Evolutionary conservation across 2,113 vertebrate genomes (phyloP), one percentile per base, ranked within the genome.

Genomic region (Nothocercus julius): DNA sequence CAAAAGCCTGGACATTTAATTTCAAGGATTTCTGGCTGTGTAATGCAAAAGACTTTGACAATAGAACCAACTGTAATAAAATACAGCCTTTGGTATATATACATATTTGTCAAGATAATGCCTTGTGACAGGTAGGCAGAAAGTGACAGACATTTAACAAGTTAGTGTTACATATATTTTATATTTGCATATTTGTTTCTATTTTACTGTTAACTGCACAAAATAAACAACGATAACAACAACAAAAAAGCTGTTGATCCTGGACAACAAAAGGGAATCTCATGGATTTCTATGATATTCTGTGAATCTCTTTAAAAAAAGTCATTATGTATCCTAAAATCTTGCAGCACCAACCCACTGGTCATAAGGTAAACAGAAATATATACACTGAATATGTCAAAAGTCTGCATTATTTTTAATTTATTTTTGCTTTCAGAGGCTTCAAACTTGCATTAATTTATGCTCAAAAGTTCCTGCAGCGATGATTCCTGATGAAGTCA

Each of bases 1-100:
- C 90, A 97, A 97, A 97, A 96, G 95, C 81, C 49, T 85, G 81
- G 90, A 82, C 78, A 68, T 94, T 96, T 95, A 96, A 92, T 82
- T 95, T 96, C 72, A 30, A 92, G 27, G 45, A 94, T 93, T 96
- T 90, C 87, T 95, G 36, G 68, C 89, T 89, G 89, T 95, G 89
- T 70, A 87, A 82, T 89, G 93, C 22, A 40, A 85, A 93, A 94
- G 85, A 73, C 54, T 87, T 93, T 87, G 72, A 90, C 86, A 92
- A 82, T 74, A 77, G 85, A 94, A 90, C 22, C 22, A 81, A 91
- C 75, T 14, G 53, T 63, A 95, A 91, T 96, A 92, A 96, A 95
- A 94, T 94, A 92, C 4, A 85, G 75, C 93, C 47, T 75, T 79
- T 85, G 36, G 42, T 54, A 59, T 66, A 92, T 91, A 73, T 85